A percentile compares a stretch with the other conserved stretches of the same genome.
Conservation (phyloP, 2,797 vertebrate genomes). For the Galaxias olidus region DNA sequence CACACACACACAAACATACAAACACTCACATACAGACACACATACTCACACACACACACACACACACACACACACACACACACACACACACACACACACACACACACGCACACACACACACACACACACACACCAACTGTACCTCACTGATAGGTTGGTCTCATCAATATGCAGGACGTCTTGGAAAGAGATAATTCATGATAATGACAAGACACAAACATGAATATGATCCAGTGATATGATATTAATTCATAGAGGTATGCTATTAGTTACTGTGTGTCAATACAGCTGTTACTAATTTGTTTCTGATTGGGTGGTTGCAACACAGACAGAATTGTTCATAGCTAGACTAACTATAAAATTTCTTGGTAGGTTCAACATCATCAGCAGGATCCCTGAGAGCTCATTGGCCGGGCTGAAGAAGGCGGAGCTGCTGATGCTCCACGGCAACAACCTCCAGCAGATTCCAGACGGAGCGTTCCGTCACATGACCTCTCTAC, state of each 20-base stretch:
- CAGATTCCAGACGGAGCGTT: constrained; percentile 82
- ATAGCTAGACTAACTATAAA: constrained; percentile 24
- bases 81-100: background rate
- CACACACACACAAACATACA: background rate
- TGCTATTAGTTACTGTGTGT: too few species aligned
- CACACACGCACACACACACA: background rate
- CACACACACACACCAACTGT: too few species aligned
- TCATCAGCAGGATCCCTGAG: constrained; percentile 81
- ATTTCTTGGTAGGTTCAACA: constrained; percentile 89
- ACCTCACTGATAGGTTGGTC: too few species aligned
- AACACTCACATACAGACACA: too few species aligned
- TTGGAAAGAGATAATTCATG: too few species aligned
- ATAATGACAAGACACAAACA: too few species aligned
- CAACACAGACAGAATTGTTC: background rate
- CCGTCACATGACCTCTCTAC: constrained; percentile 79
- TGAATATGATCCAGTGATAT: too few species aligned
- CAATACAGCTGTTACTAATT: too few species aligned
- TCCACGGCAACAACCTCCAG: constrained; percentile 91
- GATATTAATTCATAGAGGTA: too few species aligned
- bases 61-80: background rate
- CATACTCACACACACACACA: background rate
- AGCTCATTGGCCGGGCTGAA: constrained; percentile 81
- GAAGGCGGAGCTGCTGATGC: constrained; percentile 88
- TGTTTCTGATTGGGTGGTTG: too few species aligned
- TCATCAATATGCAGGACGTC: too few species aligned